A percentile compares a stretch with the other conserved stretches of the same genome.
Evolutionary conservation across 2,113 vertebrate genomes (phyloP).

Genomic region (Martes martes): DNA sequence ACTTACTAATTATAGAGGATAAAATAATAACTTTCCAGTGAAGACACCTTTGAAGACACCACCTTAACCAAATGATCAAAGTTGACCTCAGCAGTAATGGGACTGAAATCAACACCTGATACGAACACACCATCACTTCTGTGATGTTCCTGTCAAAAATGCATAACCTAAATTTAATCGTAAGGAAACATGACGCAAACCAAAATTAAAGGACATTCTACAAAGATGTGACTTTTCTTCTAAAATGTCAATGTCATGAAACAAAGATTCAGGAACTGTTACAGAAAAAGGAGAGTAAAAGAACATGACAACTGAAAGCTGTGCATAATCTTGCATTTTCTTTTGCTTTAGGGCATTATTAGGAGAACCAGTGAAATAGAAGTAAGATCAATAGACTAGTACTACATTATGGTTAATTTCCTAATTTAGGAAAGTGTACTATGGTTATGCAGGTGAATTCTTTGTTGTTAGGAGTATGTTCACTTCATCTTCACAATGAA

Average conservation of each 20-base stretch:
- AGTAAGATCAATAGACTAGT: neutral
- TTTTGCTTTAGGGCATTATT: neutral
- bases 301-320: neutral
- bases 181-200: conserved; percentile 35
- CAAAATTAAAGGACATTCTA: conserved; percentile 43
- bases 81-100: neutral
- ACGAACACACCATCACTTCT: conserved; percentile 8
- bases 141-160: conserved; percentile 20
- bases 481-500: neutral
- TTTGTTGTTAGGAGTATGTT: conserved; percentile 27
- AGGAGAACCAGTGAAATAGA: neutral
- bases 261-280: conserved; percentile 16
- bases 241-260: conserved; percentile 17
- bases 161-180: conserved; percentile 6
- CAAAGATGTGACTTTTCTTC: conserved; percentile 1
- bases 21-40: conserved; percentile 35
- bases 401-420: neutral
- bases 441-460: neutral
- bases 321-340: neutral
- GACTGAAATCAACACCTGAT: conserved; percentile 19
- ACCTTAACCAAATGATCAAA: conserved; percentile 51
- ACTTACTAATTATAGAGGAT: conserved; percentile 14
- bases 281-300: neutral
- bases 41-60: neutral
- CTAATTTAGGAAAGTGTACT: conserved; percentile 18